phyloP scores from a whole-genome alignment of 1,140 invertebrate species.

The Drosophila nannoptera region DNA sequence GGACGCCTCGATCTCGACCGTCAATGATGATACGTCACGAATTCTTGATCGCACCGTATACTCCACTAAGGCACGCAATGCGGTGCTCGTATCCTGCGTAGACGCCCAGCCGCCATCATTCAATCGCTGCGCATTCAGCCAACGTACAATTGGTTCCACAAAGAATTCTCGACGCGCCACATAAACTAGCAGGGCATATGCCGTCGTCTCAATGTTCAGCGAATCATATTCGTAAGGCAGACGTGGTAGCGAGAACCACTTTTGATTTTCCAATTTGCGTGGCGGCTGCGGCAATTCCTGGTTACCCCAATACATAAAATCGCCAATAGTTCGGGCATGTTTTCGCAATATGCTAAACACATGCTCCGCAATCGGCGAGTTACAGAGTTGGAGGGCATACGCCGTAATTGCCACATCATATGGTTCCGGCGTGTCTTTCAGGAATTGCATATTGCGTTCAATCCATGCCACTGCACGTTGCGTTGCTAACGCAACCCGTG shows the following conservation, averaged over 20 bases:
- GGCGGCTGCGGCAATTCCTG: conserved; percentile 87
- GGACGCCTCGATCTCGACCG: conserved; percentile 90
- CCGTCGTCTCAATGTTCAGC: conserved; percentile 94
- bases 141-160: conserved; percentile 92
- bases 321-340: conserved; percentile 84
- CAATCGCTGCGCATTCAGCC: conserved; percentile 94
- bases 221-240: conserved; percentile 93
- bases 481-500: conserved; percentile 85
- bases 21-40: conserved; percentile 91
- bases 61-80: conserved; percentile 93
- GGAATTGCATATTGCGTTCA: conserved; percentile 89
- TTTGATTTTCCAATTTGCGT: conserved; percentile 92
- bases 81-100: conserved; percentile 91
- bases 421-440: conserved; percentile 85
- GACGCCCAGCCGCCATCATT: conserved; percentile 97
- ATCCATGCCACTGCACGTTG: conserved; percentile 88
- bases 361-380: conserved; percentile 88
- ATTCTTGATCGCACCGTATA: conserved; percentile 92
- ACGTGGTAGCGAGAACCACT: conserved; percentile 92
- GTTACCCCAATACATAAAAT: conserved; percentile 92
- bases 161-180: conserved; percentile 89
- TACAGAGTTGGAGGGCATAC: conserved; percentile 89
- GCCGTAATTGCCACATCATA: conserved; percentile 93
- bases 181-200: conserved; percentile 94
- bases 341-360: conserved; percentile 87